Conservation (phyloP, 1,140 invertebrate genomes). For the Drosophila pseudoananassae region DNA sequence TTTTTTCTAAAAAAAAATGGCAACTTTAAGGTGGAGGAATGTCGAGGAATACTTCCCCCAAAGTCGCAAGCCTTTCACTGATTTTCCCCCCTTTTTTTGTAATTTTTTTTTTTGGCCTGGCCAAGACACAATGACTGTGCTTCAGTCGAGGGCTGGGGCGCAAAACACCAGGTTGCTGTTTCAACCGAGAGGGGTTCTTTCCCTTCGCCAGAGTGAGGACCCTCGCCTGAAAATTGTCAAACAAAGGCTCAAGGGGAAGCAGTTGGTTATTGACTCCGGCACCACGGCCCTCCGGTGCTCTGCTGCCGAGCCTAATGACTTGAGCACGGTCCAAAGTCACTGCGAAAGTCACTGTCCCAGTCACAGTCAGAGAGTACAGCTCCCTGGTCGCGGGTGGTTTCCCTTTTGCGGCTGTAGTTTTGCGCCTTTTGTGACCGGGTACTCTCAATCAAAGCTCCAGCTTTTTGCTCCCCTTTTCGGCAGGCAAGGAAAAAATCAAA, state of each 20-base stretch:
- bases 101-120: constrained; percentile 48
- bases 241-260: constrained; percentile 49
- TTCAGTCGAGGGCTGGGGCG: constrained; percentile 11
- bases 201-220: constrained; percentile 2
- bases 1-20: not conserved
- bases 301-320: constrained; percentile 64
- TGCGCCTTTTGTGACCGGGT: constrained; percentile 31
- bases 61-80: constrained; percentile 29
- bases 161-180: too few species aligned
- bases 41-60: not conserved
- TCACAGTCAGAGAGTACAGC: not conserved
- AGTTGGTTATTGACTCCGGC: constrained; percentile 13
- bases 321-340: constrained; percentile 43
- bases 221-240: constrained; percentile 70
- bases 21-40: not conserved
- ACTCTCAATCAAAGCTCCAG: constrained; percentile 40
- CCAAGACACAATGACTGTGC: constrained; percentile 54
- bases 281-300: not conserved
- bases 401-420: constrained; percentile 18
- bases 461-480: constrained; percentile 27
- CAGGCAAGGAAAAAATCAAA: constrained; percentile 3
- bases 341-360: constrained; percentile 31
- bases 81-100: constrained; percentile 6
- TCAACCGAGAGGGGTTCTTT: not conserved
- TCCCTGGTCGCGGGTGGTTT: not conserved